Evolutionary conservation across 2,797 vertebrate species (phyloP).

Genomic region (Balearica regulorum): DNA sequence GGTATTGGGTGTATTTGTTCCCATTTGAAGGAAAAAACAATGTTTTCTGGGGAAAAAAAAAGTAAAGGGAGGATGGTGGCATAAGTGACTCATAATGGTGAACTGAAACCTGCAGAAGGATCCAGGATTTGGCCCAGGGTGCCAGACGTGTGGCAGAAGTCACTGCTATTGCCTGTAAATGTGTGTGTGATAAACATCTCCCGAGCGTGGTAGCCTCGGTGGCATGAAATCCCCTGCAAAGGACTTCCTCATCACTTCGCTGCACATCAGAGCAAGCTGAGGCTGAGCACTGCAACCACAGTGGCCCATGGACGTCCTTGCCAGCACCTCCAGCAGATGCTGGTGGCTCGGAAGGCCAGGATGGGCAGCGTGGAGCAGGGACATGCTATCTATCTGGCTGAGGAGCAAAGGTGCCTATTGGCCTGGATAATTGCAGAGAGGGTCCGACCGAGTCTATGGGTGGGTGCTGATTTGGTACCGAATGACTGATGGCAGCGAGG

Average conservation of each 20-base stretch:
- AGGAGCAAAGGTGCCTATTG: not conserved
- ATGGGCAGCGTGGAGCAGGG: accelerated
- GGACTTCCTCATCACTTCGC: not conserved
- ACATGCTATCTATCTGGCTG: not conserved
- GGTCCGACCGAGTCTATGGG: not conserved
- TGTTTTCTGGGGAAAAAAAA: not conserved
- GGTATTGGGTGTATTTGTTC: slow-evolving; percentile 54
- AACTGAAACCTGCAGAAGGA: not conserved
- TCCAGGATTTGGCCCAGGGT: not conserved
- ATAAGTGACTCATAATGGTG: not conserved
- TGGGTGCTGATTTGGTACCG: not conserved
- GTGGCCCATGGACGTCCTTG: not conserved
- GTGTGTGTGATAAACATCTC: not conserved
- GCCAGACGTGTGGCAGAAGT: not conserved
- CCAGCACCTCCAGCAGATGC: not conserved
- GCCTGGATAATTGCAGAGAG: not conserved
- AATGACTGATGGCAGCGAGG: not conserved
- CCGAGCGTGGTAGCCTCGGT: accelerated
- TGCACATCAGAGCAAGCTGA: not conserved
- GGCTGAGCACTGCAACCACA: not conserved
- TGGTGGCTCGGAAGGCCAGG: not conserved
- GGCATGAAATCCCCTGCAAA: not conserved
- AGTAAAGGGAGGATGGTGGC: not conserved
- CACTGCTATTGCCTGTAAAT: not conserved
- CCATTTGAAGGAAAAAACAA: slow-evolving; percentile 28